These are phyloP conservation scores for Coenobita brevimanus DNA, from an alignment of 1,140 invertebrate genomes.

Conservation along the genomic window DNA sequence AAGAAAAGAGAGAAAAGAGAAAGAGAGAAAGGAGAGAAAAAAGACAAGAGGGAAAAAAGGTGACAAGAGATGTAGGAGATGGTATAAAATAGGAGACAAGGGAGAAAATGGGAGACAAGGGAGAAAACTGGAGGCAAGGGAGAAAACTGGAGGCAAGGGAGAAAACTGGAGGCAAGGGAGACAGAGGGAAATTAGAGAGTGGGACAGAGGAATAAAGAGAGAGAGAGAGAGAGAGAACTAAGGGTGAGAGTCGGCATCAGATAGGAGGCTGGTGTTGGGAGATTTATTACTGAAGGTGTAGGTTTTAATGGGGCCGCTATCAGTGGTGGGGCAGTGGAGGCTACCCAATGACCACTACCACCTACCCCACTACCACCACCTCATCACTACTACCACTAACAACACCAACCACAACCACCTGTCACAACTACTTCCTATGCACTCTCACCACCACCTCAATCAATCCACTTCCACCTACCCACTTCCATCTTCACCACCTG, in stretches of 20 bases:
- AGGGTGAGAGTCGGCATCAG: neutral
- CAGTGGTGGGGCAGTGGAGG: too few species aligned
- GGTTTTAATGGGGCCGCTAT: too few species aligned
- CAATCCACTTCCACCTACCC: too few species aligned
- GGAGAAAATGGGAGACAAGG: neutral
- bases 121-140: neutral
- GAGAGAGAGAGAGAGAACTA: neutral
- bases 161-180: neutral
- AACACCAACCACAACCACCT: too few species aligned
- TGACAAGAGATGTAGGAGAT: neutral
- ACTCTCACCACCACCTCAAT: too few species aligned
- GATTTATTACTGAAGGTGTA: too few species aligned
- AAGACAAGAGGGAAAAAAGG: neutral
- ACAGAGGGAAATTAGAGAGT: neutral
- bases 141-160: neutral
- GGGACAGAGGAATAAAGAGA: slow-evolving; percentile 2
- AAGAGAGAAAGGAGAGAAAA: too few species aligned
- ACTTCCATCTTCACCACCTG: too few species aligned
- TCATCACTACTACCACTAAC: too few species aligned
- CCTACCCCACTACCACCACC: too few species aligned
- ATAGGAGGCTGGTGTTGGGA: neutral
- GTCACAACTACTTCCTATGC: too few species aligned
- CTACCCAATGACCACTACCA: too few species aligned
- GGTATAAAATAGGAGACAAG: neutral
- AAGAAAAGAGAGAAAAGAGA: neutral